phyloP scores from a whole-genome alignment of 2,113 vertebrate species.

The Nestor notabilis region DNA sequence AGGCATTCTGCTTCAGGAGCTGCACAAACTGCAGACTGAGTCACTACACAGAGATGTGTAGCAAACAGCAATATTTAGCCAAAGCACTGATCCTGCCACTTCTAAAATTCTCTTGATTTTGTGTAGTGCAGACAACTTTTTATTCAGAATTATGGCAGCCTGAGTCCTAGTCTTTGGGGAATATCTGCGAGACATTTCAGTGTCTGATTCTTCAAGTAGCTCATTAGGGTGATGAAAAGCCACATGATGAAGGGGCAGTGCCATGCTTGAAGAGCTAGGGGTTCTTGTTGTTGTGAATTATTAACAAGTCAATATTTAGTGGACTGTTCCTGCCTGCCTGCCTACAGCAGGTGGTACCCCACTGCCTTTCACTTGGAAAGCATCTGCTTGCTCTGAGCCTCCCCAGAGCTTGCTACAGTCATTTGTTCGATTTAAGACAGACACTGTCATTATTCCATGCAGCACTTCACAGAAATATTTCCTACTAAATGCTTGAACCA shows the following conservation, averaged over 20 bases:
- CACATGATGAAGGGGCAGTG: slow-evolving; percentile 63
- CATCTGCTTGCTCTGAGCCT: slow-evolving; percentile 73
- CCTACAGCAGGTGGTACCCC: slow-evolving; percentile 78
- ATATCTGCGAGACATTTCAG: slow-evolving; percentile 59
- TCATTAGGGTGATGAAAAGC: slow-evolving; percentile 75
- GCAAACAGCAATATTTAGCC: background rate
- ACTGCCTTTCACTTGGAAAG: slow-evolving; percentile 68
- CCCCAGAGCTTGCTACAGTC: slow-evolving; percentile 75
- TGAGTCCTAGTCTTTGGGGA: slow-evolving; percentile 47
- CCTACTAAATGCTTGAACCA: slow-evolving; percentile 82
- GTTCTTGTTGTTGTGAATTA: slow-evolving; percentile 79
- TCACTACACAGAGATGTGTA: background rate
- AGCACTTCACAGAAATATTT: slow-evolving; percentile 80
- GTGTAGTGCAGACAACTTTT: background rate
- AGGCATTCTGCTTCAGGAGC: background rate
- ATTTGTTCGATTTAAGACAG: slow-evolving; percentile 85
- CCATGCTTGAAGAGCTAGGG: slow-evolving; percentile 66
- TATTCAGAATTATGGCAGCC: slow-evolving; percentile 4
- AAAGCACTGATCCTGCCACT: background rate
- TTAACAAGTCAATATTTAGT: slow-evolving; percentile 76
- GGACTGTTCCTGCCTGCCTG: slow-evolving; percentile 61
- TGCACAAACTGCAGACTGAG: background rate
- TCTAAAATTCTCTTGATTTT: background rate
- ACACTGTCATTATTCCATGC: slow-evolving; percentile 78
- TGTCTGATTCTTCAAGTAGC: slow-evolving; percentile 63